These are phyloP conservation scores for Chironomus riparius DNA, from an alignment of 2,888 invertebrate genomes.

Conservation along the genomic window DNA sequence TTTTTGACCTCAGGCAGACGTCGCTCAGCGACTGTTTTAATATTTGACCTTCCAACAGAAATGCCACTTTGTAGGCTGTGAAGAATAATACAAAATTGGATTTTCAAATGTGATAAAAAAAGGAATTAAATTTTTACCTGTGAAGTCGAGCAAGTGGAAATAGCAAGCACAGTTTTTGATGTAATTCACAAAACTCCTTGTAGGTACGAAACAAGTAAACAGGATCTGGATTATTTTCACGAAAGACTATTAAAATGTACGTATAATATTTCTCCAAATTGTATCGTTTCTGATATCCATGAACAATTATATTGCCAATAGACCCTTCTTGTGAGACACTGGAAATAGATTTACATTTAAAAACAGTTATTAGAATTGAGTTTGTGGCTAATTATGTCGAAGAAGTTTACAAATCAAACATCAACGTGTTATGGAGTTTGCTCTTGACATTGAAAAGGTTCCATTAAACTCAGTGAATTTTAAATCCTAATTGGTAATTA, in stretches of 20 bases:
- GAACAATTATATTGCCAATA: conserved; percentile 14
- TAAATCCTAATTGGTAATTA: too few relatives aligned
- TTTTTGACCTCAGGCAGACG: conserved; percentile 81
- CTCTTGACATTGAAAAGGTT: too few relatives aligned
- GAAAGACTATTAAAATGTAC: conserved; percentile 72
- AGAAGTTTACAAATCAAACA: too few relatives aligned
- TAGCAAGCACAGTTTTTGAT: conserved; percentile 84
- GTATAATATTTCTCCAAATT: conserved; percentile 98
- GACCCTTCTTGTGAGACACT: not conserved
- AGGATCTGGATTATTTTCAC: conserved; percentile 78
- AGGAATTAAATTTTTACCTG: conserved; percentile 51
- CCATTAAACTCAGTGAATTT: too few relatives aligned
- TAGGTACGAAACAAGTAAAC: conserved; percentile 87
- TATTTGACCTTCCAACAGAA: conserved; percentile 85
- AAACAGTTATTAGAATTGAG: not conserved
- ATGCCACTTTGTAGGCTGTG: conserved; percentile 60
- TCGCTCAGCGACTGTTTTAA: conserved; percentile 88
- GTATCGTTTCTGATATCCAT: conserved; percentile 68
- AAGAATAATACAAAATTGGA: not conserved
- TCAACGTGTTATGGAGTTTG: too few relatives aligned
- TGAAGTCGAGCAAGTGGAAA: conserved; percentile 87
- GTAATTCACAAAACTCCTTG: conserved; percentile 93
- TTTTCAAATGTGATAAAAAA: conserved; percentile 18
- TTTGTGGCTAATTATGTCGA: not conserved
- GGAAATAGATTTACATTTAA: not conserved